Percentiles rank a stretch among this genome's conserved stretches.
Evolutionary conservation across 2,113 vertebrate species (phyloP).

Genomic region (Cnemophilus loriae): DNA sequence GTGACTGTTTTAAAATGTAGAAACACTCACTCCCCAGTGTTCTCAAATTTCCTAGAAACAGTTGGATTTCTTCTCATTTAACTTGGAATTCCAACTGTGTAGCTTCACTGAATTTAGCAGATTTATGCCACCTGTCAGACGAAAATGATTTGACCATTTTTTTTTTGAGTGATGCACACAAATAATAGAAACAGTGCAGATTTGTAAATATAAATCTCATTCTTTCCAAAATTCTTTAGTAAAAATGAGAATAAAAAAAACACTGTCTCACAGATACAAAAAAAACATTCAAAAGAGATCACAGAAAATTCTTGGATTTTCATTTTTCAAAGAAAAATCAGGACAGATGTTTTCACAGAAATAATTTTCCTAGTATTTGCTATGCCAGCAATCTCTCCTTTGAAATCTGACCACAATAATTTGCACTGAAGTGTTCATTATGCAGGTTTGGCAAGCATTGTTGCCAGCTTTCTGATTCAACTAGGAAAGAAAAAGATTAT

Average conservation of each 20-base stretch:
- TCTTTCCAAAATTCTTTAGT: not conserved
- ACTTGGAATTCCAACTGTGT: not conserved
- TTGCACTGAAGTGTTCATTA: not conserved
- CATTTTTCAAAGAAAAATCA: not conserved
- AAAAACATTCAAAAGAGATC: not conserved
- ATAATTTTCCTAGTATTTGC: not conserved
- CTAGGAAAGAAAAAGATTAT: not conserved
- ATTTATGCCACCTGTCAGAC: not conserved
- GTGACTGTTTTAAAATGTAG: not conserved
- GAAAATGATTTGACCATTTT: not conserved
- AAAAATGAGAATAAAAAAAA: not conserved
- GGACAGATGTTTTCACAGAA: not conserved
- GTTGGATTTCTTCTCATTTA: constrained; percentile 8
- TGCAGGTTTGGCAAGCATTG: not conserved
- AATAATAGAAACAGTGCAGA: not conserved
- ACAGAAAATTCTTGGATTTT: not conserved
- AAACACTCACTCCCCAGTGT: rapidly evolving
- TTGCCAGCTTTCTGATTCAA: not conserved
- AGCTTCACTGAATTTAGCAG: not conserved
- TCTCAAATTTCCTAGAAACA: not conserved
- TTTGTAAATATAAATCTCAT: not conserved
- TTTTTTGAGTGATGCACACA: not conserved
- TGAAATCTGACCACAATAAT: not conserved
- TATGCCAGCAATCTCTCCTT: not conserved
- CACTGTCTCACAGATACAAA: not conserved